A percentile compares a stretch with the other conserved stretches of the same genome.
Conservation (phyloP, 2,888 invertebrate species). For the Cantharis lateralis region DNA sequence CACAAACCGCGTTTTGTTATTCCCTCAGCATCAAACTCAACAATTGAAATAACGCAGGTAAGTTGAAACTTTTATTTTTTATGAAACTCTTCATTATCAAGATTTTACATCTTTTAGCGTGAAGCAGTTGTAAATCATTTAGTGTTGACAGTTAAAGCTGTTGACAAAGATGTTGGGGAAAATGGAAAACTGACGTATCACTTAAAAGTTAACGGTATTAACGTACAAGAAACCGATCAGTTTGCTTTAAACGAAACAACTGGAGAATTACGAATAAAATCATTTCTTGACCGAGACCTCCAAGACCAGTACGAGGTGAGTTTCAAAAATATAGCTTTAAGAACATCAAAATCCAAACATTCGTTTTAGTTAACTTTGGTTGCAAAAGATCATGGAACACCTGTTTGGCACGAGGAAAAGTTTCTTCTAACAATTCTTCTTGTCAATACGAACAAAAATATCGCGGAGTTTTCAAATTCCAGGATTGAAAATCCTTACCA, state of each 20-base stretch:
- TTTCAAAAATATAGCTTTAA: not conserved
- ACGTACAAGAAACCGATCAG: conserved; percentile 79
- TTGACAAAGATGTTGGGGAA: conserved; percentile 80
- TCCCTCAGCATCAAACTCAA: conserved; percentile 75
- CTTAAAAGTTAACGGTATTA: conserved; percentile 68
- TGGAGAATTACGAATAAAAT: conserved; percentile 81
- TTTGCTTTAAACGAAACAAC: conserved; percentile 78
- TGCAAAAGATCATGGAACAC: conserved; percentile 82
- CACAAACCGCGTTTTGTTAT: conserved; percentile 80
- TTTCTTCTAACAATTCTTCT: conserved; percentile 75
- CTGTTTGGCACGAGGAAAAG: conserved; percentile 78
- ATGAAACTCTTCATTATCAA: not conserved
- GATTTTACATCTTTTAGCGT: conserved; percentile 59
- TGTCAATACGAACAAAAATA: conserved; percentile 81
- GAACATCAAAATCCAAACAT: conserved; percentile 1
- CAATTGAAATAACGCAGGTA: conserved; percentile 68
- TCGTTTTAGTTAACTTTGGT: conserved; percentile 71
- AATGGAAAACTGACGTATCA: conserved; percentile 86
- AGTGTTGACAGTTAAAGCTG: conserved; percentile 80
- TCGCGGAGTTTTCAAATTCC: conserved; percentile 73
- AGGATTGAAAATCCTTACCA: conserved; percentile 65
- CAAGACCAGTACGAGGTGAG: conserved; percentile 67
- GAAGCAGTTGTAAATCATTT: conserved; percentile 75
- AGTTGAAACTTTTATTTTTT: not conserved
- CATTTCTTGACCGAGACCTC: conserved; percentile 77